Conservation (phyloP, 2,113 vertebrate genomes). For the Neotoma lepida region DNA sequence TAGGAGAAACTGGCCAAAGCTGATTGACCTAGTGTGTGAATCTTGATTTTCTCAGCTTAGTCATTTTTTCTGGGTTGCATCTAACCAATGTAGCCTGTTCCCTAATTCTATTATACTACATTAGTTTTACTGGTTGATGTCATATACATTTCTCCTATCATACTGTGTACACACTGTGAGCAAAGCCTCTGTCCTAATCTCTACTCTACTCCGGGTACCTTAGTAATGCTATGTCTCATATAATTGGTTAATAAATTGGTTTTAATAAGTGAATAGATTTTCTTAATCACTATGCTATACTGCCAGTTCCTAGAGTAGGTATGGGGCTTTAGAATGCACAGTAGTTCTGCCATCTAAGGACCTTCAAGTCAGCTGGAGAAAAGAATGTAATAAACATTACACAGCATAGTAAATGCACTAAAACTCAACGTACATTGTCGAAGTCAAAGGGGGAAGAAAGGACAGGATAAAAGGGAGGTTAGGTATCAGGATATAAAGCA, state of each 20-base stretch:
- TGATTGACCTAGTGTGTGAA: background rate
- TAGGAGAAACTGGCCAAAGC: background rate
- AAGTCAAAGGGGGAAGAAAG: background rate
- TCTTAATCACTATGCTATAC: background rate
- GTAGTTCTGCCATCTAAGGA: background rate
- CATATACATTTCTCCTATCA: background rate
- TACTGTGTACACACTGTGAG: background rate
- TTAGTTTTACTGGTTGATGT: background rate
- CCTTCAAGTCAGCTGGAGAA: background rate
- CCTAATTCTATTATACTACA: background rate
- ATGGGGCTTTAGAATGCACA: background rate
- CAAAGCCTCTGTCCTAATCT: background rate
- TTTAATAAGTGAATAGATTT: background rate
- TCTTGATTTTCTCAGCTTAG: background rate
- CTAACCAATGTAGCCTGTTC: background rate
- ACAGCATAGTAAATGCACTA: background rate
- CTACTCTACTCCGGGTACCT: background rate
- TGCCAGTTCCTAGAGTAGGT: background rate
- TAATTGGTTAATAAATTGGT: constrained; percentile 8
- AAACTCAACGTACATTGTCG: background rate
- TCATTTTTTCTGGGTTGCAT: background rate
- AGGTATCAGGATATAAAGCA: background rate
- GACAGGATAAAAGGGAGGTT: background rate
- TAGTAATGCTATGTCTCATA: background rate
- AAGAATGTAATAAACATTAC: background rate